phyloP scores from a whole-genome alignment of 2,797 vertebrate genomes.

The Enteromius fasciolatus region DNA sequence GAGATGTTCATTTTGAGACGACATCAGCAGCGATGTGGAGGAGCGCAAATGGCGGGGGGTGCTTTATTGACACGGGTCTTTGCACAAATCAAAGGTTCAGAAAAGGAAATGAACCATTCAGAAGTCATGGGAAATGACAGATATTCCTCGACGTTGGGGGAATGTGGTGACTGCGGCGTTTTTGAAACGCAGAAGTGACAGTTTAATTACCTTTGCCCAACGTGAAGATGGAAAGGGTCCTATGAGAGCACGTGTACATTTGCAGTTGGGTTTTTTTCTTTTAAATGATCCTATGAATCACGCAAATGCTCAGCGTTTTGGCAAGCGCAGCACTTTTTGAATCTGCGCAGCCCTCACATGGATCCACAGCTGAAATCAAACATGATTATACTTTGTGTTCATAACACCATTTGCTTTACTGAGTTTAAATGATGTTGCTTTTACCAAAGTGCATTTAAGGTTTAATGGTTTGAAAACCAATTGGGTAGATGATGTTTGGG shows the following conservation, averaged over 20 bases:
- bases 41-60: neutral
- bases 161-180: constrained; percentile 61
- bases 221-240: constrained; percentile 56
- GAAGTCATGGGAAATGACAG: constrained; percentile 50
- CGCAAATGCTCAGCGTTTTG: neutral
- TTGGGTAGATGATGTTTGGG: neutral
- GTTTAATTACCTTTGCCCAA: constrained; percentile 68
- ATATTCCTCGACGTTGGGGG: constrained; percentile 47
- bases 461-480: constrained; percentile 31
- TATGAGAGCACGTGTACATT: constrained; percentile 65
- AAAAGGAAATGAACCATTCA: constrained; percentile 55
- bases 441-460: constrained; percentile 9
- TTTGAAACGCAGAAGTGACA: constrained; percentile 58
- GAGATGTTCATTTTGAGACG: constrained; percentile 22
- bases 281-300: constrained; percentile 45
- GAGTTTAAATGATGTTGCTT: constrained; percentile 37
- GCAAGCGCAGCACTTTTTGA: constrained; percentile 27
- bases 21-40: neutral
- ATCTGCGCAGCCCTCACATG: neutral
- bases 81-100: constrained; percentile 33
- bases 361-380: constrained; percentile 26
- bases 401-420: constrained; percentile 18
- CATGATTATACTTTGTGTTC: constrained; percentile 41
- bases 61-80: constrained; percentile 23
- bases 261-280: constrained; percentile 27